Percentiles rank a stretch among this genome's conserved stretches.
phyloP scores from a whole-genome alignment of 92 coral and sea anemone species.

The Palythoa grandiflora region DNA sequence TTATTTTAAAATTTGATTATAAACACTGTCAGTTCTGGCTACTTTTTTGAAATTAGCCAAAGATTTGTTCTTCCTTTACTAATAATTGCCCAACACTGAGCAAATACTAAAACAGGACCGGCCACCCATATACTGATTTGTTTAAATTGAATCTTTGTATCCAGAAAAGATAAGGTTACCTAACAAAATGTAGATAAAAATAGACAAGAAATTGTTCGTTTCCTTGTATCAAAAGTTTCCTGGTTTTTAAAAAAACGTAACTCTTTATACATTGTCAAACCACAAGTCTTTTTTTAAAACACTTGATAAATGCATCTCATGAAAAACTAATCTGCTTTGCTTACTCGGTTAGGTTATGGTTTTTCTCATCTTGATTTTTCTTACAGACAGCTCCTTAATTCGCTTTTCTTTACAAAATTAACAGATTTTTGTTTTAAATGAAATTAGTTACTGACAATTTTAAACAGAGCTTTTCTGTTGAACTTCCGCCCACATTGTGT shows the following conservation, averaged over 20 bases:
- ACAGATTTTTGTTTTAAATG: conserved; percentile 9
- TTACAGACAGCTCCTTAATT: conserved; percentile 26
- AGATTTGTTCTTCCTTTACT: conserved; percentile 3
- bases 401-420: neutral
- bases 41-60: conserved; percentile 16
- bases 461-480: conserved; percentile 12
- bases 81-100: conserved; percentile 8
- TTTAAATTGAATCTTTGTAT: conserved; percentile 38
- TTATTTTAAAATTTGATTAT: conserved; percentile 27
- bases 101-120: conserved; percentile 20
- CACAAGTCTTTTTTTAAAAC: conserved; percentile 16
- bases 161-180: conserved; percentile 17
- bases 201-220: conserved; percentile 12
- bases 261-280: conserved; percentile 23
- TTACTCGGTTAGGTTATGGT: neutral
- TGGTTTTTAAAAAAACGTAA: conserved; percentile 1
- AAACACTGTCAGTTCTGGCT: neutral
- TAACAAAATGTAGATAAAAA: neutral
- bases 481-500: conserved; percentile 28
- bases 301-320: neutral
- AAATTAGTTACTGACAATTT: conserved; percentile 2
- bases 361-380: conserved; percentile 8
- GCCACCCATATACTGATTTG: conserved; percentile 21
- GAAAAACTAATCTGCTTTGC: conserved; percentile 9
- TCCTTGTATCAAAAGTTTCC: conserved; percentile 35